Base-by-base conservation (phyloP, 2,113 vertebrate genomes). In the Salvelinus namaycush region DNA sequence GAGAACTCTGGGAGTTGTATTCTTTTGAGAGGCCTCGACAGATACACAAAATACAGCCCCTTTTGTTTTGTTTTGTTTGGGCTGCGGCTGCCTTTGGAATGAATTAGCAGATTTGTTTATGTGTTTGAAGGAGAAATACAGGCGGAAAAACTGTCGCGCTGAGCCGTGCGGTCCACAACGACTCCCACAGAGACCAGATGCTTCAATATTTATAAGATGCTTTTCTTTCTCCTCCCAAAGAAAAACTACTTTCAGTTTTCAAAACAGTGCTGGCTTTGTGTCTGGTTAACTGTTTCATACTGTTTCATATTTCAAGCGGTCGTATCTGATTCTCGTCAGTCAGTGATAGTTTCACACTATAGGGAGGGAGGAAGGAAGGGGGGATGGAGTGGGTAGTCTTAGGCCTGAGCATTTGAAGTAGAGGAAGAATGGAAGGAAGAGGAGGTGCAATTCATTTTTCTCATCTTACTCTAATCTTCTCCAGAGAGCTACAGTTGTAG, bases 181-280 rank as follows among this genome's bases (percentile, higher is more conserved):
- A 83, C 81, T 89, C 88, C 89, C 90, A 83, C 75, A 48, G 86
- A 83, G 87, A 88, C 88, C 85, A 79, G 72, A 84, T 79, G 72
- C 68, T 89, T 85, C 90, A 91, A 93, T 93, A 93, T 93, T 93
- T 80, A 91, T 90, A 79, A 90, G 81, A 72, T 79, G 13, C 9
- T 82, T 86, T 86, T 83, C 77, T 44, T 74, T 74, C 62, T 70
- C 13, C 70, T 83, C 76, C 82, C 31, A 29, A 75, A 83, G 60
- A 59, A 51, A 59, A 64, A 76, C 73, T 44, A 73, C 75, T 84
- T 87, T 77, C 16, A 71, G 68, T 87, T 87, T 84, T 82, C 73
- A 90, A 79, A 88, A 87, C 84, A 89, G 70, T 76, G 71, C 70
- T 51, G 57, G 76, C 83, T 90, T 90, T 90, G 86, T 88, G 81